Percentiles rank a stretch among this genome's conserved stretches.
phyloP scores from a whole-genome alignment of 2,888 invertebrate species.

The Pemphredon lugubris region DNA sequence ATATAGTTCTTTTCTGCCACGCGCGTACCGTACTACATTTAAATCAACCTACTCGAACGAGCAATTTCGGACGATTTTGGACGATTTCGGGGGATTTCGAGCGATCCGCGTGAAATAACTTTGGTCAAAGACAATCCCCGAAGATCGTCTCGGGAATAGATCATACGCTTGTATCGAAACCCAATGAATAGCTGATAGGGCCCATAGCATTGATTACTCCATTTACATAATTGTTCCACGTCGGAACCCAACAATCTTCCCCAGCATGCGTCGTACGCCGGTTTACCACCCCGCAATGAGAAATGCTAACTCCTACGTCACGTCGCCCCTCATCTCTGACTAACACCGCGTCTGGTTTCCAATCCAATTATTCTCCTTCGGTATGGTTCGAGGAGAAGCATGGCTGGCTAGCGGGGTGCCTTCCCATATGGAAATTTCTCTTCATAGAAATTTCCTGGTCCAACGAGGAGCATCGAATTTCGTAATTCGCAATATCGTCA shows the following conservation, averaged over 20 bases:
- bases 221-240: conserved; percentile 34
- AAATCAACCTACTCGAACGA: too few relatives aligned
- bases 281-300: conserved; percentile 33
- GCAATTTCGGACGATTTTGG: too few relatives aligned
- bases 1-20: too few relatives aligned
- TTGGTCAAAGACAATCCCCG: too few relatives aligned
- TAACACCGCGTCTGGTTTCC: conserved; percentile 61
- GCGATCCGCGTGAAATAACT: too few relatives aligned
- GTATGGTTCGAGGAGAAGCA: conserved; percentile 2
- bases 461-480: not conserved
- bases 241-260: not conserved
- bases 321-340: conserved; percentile 56
- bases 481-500: not conserved
- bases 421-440: not conserved
- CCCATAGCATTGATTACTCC: conserved; percentile 19
- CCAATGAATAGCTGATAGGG: too few relatives aligned
- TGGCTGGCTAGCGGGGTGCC: not conserved
- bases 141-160: too few relatives aligned
- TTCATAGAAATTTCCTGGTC: not conserved
- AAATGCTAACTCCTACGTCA: conserved; percentile 57
- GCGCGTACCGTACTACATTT: too few relatives aligned
- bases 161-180: too few relatives aligned
- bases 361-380: conserved; percentile 59
- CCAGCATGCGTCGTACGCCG: conserved; percentile 6
- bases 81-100: too few relatives aligned